These are phyloP conservation scores for Thymelicus acteon DNA, from an alignment of 2,888 invertebrate genomes.

Conservation along the genomic window DNA sequence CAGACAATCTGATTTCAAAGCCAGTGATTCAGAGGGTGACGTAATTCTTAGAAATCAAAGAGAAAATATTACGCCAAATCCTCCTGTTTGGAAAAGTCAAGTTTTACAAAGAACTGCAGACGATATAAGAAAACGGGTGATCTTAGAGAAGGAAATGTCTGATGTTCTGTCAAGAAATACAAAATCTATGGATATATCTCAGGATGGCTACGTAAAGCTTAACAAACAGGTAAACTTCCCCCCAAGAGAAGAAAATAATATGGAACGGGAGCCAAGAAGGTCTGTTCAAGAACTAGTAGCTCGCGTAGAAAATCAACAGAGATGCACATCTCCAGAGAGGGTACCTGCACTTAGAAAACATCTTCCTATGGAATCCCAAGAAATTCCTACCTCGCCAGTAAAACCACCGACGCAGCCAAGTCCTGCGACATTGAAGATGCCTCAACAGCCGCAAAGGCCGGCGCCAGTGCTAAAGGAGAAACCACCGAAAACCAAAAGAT, in stretches of 20 bases:
- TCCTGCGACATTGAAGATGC: conserved; percentile 71
- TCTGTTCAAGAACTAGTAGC: conserved; percentile 87
- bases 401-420: conserved; percentile 55
- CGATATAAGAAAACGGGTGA: conserved; percentile 72
- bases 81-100: conserved; percentile 75
- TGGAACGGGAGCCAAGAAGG: conserved; percentile 74
- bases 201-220: conserved; percentile 80
- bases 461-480: conserved; percentile 78
- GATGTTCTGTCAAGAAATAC: conserved; percentile 61
- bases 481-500: conserved; percentile 78
- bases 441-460: conserved; percentile 76
- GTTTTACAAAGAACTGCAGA: conserved; percentile 78
- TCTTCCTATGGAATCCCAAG: conserved; percentile 61
- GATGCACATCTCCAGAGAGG: conserved; percentile 71
- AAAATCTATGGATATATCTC: conserved; percentile 75
- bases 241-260: conserved; percentile 51
- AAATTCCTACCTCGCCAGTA: conserved; percentile 50
- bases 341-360: conserved; percentile 63
- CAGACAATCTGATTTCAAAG: conserved; percentile 54
- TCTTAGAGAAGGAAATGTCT: conserved; percentile 73
- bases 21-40: conserved; percentile 61
- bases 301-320: conserved; percentile 82
- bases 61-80: conserved; percentile 51
- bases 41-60: conserved; percentile 48
- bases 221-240: conserved; percentile 65